Evolutionary conservation across 2,797 vertebrate genomes (phyloP), one percentile per base, ranked within the genome.

Genomic region (Pyrocephalus nanus): DNA sequence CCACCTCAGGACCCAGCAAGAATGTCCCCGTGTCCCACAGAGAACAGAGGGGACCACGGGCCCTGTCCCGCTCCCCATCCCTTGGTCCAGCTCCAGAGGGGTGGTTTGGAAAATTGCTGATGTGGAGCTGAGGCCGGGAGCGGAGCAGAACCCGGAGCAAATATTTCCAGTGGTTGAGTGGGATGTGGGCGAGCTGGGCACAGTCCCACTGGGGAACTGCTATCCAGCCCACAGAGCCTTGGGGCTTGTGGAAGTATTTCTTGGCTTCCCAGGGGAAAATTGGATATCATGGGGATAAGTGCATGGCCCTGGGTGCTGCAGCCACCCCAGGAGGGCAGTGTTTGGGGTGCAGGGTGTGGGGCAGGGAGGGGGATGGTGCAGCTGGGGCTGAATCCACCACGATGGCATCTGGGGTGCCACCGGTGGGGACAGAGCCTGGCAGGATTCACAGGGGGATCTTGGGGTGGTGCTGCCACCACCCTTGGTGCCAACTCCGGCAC

Each of bases 271-370:
- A 12, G 26, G 29, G 45, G 20, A 13, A 16, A 30, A 60, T 4
- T 32, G 4, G 8, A 2, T 26, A 4, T 9, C 2, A 5, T 5
- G 34, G 50, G 10, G 47, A 25, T 36, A 5, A 67, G 8, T 1
- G 12, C 6, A 0, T 0, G 3, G 25, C 34, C 7, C 9, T 4
- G 11, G 26, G 40, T 0, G 6, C 78, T 57, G 48, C 19, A 47
- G 23, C 48, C 1, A 0, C 26, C 5, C 9, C 27, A 2, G 65
- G 17, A 30, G 70, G 60, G 47, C 5, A 0, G 3, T 8, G 11
- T 61, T 47, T 29, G 84, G 73, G 65, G 19, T 8, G 61, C 53
- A 12, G 11, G 5, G 48, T 0, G 2, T 22, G 64, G 27, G 50
- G 53, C 43, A 15, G 83, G 30, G 48, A 17, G 40, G 74, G 73